Evolutionary conservation across 2,113 vertebrate species (phyloP), one percentile per base, ranked within the genome.

Genomic region (Apus apus): DNA sequence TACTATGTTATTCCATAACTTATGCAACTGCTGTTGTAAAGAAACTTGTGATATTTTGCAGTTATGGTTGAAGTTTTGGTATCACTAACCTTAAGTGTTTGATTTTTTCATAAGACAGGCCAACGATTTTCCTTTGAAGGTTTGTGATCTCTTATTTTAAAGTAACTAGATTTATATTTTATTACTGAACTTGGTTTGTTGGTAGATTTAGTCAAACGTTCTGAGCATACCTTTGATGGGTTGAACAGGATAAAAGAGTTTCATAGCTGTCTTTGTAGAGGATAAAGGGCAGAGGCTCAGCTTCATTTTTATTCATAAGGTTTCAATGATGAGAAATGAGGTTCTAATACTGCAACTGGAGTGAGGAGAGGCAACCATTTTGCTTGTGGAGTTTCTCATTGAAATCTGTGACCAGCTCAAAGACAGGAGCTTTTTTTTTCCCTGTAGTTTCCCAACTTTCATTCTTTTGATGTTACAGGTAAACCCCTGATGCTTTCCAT

Each of bases 291-390:
- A 96, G 94, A 95, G 79, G 72, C 85, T 95, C 72, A 86, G 85
- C 6, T 14, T 97, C 79, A 94, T 96, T 93, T 96, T 93, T 96
- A 94, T 97, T 96, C 85, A 95, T 94, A 65, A 93, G 81, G 61
- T 92, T 93, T 95, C 91, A 38, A 75, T 61, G 66, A 91, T 0
- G 0, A 94, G 85, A 94, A 96, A 90, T 84, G 57, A 96, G 60
- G 75, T 90, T 93, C 89, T 95, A 94, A 96, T 90, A 87, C 85
- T 80, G 60, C 64, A 86, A 11, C 73, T 57, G 57, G 65, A 81
- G 27, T 45, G 61, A 93, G 61, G 68, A 57, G 75, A 80, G 45
- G 68, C 40, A 95, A 53, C 67, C 2, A 36, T 75, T 92, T 84
- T 90, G 27, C 68, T 93, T 68, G 21, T 72, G 36, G 57, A 93